phyloP scores from a whole-genome alignment of 2,888 invertebrate genomes.

The Amphipyra tragopoginis region DNA sequence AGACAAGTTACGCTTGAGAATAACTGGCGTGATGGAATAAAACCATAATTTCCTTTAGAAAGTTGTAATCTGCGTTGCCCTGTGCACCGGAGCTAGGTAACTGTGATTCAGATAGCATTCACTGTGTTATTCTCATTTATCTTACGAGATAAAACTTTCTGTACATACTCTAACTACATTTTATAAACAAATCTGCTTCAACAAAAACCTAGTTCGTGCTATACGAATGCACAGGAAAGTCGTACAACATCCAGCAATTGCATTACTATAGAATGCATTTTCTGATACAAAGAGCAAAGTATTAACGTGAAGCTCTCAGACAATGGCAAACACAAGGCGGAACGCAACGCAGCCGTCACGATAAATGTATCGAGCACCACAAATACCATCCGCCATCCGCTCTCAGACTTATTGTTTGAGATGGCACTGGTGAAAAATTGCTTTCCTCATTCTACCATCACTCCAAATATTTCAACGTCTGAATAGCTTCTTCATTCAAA shows the following conservation, averaged over 20 bases:
- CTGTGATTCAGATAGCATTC: constrained; percentile 58
- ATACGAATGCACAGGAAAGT: constrained; percentile 55
- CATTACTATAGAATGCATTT: constrained; percentile 76
- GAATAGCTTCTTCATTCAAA: constrained; percentile 51
- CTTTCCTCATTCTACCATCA: constrained; percentile 59
- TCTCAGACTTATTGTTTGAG: constrained; percentile 82
- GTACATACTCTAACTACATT: constrained; percentile 14
- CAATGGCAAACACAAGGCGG: constrained; percentile 81
- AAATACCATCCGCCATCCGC: constrained; percentile 75
- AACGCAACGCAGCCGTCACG: constrained; percentile 74
- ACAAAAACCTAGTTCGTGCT: constrained; percentile 31
- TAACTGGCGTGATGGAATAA: constrained; percentile 70
- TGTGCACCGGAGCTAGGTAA: constrained; percentile 55
- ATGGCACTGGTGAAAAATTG: constrained; percentile 80
- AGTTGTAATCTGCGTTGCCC: constrained; percentile 64
- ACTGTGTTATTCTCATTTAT: constrained; percentile 53
- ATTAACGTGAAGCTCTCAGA: constrained; percentile 82
- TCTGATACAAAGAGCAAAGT: constrained; percentile 75
- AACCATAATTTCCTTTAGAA: constrained; percentile 74
- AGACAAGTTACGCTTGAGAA: constrained; percentile 68
- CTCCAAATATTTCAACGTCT: constrained; percentile 60
- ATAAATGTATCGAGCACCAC: constrained; percentile 83
- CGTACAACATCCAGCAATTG: constrained; percentile 66
- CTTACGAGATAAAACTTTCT: constrained; percentile 51
- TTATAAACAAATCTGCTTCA: constrained; percentile 24